Percentiles rank a stretch among this genome's conserved stretches.
These are phyloP conservation scores for Octopus bimaculoides DNA, from an alignment of 1,140 invertebrate genomes.

Conservation along the genomic window DNA sequence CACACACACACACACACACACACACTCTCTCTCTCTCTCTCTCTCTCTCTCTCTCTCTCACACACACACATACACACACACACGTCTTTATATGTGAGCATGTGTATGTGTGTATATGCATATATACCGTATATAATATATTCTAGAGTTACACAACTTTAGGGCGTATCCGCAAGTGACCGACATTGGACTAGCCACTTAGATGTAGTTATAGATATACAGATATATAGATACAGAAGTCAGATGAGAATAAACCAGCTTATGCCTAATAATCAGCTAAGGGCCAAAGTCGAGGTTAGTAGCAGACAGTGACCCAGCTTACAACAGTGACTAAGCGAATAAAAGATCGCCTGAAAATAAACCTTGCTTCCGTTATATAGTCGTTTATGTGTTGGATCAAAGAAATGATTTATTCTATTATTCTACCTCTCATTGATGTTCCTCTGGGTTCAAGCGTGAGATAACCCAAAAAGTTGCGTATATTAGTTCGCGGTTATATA, in stretches of 20 bases:
- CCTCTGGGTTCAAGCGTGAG: background rate
- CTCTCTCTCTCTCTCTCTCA: background rate
- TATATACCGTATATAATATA: background rate
- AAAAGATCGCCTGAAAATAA: background rate
- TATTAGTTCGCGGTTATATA: background rate
- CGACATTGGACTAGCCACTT: background rate
- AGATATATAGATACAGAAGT: no score
- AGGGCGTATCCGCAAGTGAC: background rate
- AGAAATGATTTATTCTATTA: no score
- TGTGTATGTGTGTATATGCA: background rate
- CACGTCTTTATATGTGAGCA: background rate
- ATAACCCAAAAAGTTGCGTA: background rate
- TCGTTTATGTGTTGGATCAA: no score
- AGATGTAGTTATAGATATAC: no score
- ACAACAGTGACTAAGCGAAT: background rate
- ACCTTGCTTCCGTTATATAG: no score
- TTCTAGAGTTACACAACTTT: background rate
- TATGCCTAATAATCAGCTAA: no score
- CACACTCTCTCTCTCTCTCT: background rate
- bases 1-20: background rate
- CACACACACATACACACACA: background rate
- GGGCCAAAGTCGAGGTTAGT: no score
- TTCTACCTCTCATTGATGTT: background rate
- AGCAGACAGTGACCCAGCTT: no score
- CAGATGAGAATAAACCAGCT: no score